Conservation (phyloP, 2,113 vertebrate species). For the Pelobates fuscus region DNA sequence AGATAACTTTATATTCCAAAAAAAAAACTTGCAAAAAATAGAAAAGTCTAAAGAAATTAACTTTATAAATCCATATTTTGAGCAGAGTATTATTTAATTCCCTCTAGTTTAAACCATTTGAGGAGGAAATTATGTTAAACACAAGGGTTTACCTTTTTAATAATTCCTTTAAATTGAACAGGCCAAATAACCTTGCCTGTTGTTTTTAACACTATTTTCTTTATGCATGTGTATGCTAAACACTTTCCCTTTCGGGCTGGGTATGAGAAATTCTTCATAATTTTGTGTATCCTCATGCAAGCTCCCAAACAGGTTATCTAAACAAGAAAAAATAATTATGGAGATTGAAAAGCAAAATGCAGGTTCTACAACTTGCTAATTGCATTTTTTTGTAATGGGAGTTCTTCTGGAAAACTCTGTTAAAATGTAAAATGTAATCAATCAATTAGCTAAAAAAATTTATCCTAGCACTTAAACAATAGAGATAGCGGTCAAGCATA, state of each 20-base stretch:
- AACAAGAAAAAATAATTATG: conserved; percentile 32
- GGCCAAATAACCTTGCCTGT: conserved; percentile 40
- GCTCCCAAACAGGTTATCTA: conserved; percentile 29
- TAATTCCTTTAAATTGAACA: conserved; percentile 25
- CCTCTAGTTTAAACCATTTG: conserved; percentile 26
- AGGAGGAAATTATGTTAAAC: conserved; percentile 48
- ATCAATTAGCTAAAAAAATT: too few relatives aligned
- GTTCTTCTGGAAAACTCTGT: conserved; percentile 28
- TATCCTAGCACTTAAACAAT: too few relatives aligned
- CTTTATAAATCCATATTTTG: conserved; percentile 11
- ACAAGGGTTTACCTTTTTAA: conserved; percentile 35
- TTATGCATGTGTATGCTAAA: conserved; percentile 44
- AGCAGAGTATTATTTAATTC: conserved; percentile 13
- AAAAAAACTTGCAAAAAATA: background rate
- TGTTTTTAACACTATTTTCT: conserved; percentile 50
- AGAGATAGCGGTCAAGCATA: too few relatives aligned
- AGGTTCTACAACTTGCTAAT: conserved; percentile 45
- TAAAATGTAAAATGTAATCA: background rate
- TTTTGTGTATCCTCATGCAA: conserved; percentile 27
- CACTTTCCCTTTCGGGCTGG: conserved; percentile 32
- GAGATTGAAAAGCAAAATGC: conserved; percentile 18
- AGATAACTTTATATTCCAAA: conserved; percentile 4
- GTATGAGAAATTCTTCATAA: conserved; percentile 34
- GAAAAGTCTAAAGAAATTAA: conserved; percentile 5
- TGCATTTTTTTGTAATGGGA: conserved; percentile 45